Evolutionary conservation across 2,888 invertebrate genomes (phyloP).

Genomic region (Oscheius sp.): DNA sequence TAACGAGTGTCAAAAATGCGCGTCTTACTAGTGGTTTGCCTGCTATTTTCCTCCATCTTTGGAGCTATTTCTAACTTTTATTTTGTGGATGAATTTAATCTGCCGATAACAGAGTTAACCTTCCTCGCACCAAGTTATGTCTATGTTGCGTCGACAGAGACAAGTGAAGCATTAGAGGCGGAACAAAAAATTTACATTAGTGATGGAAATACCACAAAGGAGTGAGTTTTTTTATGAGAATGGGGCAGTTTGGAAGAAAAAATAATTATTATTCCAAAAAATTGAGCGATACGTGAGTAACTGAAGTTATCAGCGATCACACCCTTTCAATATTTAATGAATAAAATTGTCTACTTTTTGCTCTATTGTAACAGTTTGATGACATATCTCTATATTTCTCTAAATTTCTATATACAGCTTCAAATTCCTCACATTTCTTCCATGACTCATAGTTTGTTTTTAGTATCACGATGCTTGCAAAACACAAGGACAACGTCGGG

Average conservation of each 20-base stretch:
- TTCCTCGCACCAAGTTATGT: not conserved
- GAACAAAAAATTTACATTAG: not conserved
- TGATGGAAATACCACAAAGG: not conserved
- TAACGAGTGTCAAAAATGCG: too few relatives aligned
- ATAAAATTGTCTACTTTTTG: not conserved
- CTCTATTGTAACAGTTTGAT: too few relatives aligned
- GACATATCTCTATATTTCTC: too few relatives aligned
- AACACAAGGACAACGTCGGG: not conserved
- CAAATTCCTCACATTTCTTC: too few relatives aligned
- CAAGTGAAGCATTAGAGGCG: not conserved
- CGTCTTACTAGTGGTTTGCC: too few relatives aligned
- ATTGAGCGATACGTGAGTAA: too few relatives aligned
- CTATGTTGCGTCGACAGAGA: not conserved
- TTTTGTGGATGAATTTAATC: not conserved
- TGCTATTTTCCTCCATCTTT: not conserved
- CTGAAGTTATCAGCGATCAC: too few relatives aligned
- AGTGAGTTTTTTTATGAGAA: not conserved
- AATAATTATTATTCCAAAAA: too few relatives aligned
- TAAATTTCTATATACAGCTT: too few relatives aligned
- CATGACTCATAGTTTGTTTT: not conserved
- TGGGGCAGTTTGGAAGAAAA: too few relatives aligned
- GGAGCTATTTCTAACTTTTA: not conserved
- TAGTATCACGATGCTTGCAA: not conserved
- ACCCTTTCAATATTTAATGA: too few relatives aligned
- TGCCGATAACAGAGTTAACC: not conserved